Percentiles rank a stretch among this genome's conserved stretches.
phyloP scores from a whole-genome alignment of 2,113 vertebrate species.

The Ictalurus furcatus region DNA sequence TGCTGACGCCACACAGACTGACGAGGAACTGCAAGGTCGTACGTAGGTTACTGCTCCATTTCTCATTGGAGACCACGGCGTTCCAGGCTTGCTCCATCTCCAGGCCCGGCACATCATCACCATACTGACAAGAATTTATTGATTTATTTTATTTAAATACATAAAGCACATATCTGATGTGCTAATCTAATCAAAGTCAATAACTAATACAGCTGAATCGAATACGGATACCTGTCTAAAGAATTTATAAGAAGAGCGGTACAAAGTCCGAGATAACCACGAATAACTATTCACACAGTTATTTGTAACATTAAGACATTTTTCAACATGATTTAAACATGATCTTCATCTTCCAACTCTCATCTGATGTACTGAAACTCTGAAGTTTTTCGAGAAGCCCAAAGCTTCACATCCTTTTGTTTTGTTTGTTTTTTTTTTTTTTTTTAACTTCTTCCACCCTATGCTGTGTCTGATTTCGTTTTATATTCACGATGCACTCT shows the following conservation, averaged over 20 bases:
- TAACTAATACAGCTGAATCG: not conserved
- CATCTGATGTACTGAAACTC: too few species aligned
- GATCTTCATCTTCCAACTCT: too few species aligned
- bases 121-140: slow-evolving; percentile 75
- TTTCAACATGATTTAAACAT: too few species aligned
- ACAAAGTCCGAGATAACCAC: too few species aligned
- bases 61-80: slow-evolving; percentile 91
- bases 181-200: not conserved
- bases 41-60: slow-evolving; percentile 93
- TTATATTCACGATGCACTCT: not conserved
- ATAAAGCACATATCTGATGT: not conserved
- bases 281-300: too few species aligned
- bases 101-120: slow-evolving; percentile 90
- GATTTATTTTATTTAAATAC: not conserved
- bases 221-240: not conserved
- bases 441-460: too few species aligned
- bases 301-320: too few species aligned
- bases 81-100: slow-evolving; percentile 99
- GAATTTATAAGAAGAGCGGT: too few species aligned
- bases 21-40: slow-evolving; percentile 93
- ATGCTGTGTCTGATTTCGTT: not conserved
- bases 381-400: too few species aligned
- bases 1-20: slow-evolving; percentile 96
- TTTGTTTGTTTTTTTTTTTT: too few species aligned
- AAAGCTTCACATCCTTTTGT: too few species aligned